Conservation (phyloP, 2,888 invertebrate species). For the Caenorhabditis macrosperma region DNA sequence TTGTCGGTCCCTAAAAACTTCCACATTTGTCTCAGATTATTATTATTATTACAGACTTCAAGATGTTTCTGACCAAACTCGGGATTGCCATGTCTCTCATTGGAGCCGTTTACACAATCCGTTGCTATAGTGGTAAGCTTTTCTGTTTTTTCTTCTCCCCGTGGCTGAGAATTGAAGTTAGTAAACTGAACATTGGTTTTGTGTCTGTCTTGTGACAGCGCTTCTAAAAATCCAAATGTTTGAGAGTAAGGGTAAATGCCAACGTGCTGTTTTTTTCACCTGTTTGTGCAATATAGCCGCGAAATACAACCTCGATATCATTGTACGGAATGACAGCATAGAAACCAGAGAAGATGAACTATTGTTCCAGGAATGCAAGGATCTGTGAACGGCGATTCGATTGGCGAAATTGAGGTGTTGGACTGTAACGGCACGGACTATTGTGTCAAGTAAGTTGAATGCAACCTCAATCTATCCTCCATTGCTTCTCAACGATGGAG, state of each 20-base stretch:
- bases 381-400: slow-evolving; percentile 47
- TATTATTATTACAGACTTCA: neutral
- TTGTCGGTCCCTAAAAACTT: slow-evolving; percentile 16
- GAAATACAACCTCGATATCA: too few relatives aligned
- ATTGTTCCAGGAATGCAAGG: slow-evolving; percentile 59
- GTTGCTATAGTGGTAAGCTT: slow-evolving; percentile 56
- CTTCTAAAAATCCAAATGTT: too few relatives aligned
- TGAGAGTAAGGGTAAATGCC: too few relatives aligned
- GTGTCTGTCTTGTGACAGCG: too few relatives aligned
- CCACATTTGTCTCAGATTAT: slow-evolving; percentile 41
- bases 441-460: slow-evolving; percentile 55
- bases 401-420: slow-evolving; percentile 51
- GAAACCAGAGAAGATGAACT: too few relatives aligned
- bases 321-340: too few relatives aligned
- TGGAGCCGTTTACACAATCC: slow-evolving; percentile 19
- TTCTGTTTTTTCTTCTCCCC: too few relatives aligned
- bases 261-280: too few relatives aligned
- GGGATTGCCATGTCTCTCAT: slow-evolving; percentile 6
- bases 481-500: neutral
- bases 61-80: slow-evolving; percentile 20
- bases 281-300: too few relatives aligned
- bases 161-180: too few relatives aligned
- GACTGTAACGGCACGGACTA: slow-evolving; percentile 61
- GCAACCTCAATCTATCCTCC: neutral
- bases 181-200: neutral